Conservation (phyloP, 1,140 invertebrate genomes). For the Platyscapa corneri region DNA sequence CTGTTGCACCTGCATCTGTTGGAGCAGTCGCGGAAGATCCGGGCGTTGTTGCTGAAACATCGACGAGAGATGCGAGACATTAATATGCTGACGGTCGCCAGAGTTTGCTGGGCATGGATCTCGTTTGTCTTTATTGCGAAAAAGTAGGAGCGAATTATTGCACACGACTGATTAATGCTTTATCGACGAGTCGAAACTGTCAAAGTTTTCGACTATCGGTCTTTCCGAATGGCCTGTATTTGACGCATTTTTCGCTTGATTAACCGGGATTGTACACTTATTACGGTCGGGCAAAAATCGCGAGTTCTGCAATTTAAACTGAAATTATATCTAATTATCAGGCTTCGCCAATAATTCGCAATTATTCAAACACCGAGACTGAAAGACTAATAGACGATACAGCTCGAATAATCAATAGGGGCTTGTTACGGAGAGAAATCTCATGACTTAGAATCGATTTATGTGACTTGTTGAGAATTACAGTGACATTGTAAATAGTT, state of each 20-base stretch:
- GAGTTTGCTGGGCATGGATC: too few relatives aligned
- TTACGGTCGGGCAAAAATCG: not conserved
- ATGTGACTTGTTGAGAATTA: not conserved
- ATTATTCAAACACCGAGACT: not conserved
- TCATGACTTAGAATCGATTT: not conserved
- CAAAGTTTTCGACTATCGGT: not conserved
- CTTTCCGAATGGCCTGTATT: not conserved
- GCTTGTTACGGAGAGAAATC: not conserved
- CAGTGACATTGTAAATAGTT: not conserved
- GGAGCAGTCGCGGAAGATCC: slow-evolving; percentile 83
- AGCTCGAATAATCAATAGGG: not conserved
- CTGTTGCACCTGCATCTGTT: slow-evolving; percentile 95
- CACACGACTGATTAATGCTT: not conserved
- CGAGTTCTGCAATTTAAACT: not conserved
- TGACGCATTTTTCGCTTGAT: too few relatives aligned
- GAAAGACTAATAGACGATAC: not conserved
- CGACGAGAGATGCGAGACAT: not conserved
- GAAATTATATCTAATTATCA: not conserved
- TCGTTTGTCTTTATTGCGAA: too few relatives aligned
- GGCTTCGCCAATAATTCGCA: not conserved
- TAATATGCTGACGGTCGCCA: not conserved
- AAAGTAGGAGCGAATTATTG: too few relatives aligned
- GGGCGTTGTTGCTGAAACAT: slow-evolving; percentile 82
- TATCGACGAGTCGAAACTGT: not conserved
- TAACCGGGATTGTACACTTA: too few relatives aligned